phyloP scores from a whole-genome alignment of 2,888 invertebrate genomes.

The Sarcophaga rosellei region DNA sequence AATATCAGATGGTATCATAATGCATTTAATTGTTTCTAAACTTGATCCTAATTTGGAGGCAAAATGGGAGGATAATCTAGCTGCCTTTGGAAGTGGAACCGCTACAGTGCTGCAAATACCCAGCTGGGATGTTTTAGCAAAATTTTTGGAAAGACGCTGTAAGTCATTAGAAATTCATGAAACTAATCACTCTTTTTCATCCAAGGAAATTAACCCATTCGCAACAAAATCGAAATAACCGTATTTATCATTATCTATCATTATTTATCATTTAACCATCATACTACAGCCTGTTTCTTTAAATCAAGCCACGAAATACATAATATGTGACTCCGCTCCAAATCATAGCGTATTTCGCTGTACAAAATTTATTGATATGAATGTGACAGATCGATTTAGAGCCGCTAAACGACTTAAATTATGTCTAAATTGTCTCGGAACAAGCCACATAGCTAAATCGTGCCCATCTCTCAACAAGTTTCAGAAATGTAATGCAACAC shows the following conservation, averaged over 20 bases:
- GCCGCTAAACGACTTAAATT: too few relatives aligned
- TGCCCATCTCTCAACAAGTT: slow-evolving; percentile 21
- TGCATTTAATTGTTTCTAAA: slow-evolving; percentile 50
- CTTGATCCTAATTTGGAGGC: slow-evolving; percentile 47
- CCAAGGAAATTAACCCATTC: too few relatives aligned
- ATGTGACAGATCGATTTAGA: slow-evolving; percentile 1
- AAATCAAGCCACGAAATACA: slow-evolving; percentile 8
- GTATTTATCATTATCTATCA: too few relatives aligned
- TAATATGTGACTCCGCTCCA: neutral
- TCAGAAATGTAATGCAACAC: slow-evolving; percentile 22
- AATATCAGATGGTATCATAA: slow-evolving; percentile 55
- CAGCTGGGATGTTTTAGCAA: slow-evolving; percentile 18
- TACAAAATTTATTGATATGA: slow-evolving; percentile 30
- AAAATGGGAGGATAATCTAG: slow-evolving; percentile 59
- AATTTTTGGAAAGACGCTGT: slow-evolving; percentile 28
- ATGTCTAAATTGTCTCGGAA: slow-evolving; percentile 23
- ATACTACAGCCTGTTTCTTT: neutral
- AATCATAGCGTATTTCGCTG: slow-evolving; percentile 24
- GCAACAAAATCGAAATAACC: too few relatives aligned
- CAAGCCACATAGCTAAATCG: slow-evolving; percentile 23
- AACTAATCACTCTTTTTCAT: too few relatives aligned
- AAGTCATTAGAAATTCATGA: slow-evolving; percentile 33
- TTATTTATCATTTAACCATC: neutral
- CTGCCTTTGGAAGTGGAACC: neutral
- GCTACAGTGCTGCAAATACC: neutral